Base-by-base conservation (phyloP, 2,113 vertebrate genomes). In the Cinclus cinclus region DNA sequence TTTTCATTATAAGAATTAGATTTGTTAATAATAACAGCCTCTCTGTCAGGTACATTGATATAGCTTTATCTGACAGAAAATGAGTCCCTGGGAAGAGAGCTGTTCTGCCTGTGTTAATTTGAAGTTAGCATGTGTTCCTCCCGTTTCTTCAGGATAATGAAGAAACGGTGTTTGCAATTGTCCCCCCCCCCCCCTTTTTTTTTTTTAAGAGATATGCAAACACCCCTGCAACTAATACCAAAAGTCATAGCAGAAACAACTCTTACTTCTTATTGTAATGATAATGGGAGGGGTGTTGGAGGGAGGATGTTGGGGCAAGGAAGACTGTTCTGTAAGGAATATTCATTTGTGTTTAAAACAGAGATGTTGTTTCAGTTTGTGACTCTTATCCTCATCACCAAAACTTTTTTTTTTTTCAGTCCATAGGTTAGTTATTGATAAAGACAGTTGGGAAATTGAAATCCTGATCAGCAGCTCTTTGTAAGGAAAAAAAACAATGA, bases 291-390 rank as follows among this genome's bases (percentile, higher is more conserved):
- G 23, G 31, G 13, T 60, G 49, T 62, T 68, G 59, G 53, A 64
- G 41, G 16, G 62, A 46, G 46, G 27, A 13, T 37, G 22, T 9
- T 78, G 64, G 83, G 67, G 37, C 12, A 62, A 65, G 20, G 33
- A 75, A 17, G 31, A 27, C 13, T 3, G 2, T 76, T 92, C 44
- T 70, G 9, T 67, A 53, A 80, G n/a, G n/a, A 85, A 62, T 83
- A 70, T 52, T 28, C 2, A 25, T 91, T 75, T 71, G 11, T 85
- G 5, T 94, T 93, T 92, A 56, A 87, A 95, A 93, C 15, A 0
- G 15, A 96, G 75, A 69, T 92, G 94, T 84, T 94, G 91, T 95
- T 96, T 95, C 94, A 88, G 94, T 94, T 94, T 86, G 52, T 93
- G 92, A 93, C 85, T 94, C 90, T 80, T 90, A 55, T 6, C 55